Evolutionary conservation across 2,113 vertebrate species (phyloP).

Genomic region (Apistogramma diplotaenia): DNA sequence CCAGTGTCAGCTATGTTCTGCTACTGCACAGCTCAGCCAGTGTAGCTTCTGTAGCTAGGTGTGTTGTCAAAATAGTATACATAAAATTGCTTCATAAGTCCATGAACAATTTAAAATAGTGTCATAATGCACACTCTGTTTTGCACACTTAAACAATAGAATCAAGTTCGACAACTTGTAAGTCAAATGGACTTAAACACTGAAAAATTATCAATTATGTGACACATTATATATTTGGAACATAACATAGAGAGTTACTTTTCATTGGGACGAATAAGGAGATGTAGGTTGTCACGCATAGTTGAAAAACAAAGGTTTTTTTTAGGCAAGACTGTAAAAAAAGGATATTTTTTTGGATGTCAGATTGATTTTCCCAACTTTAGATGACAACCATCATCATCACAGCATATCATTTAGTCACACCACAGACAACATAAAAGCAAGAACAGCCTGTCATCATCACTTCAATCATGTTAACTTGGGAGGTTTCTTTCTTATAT

Average conservation of each 20-base stretch:
- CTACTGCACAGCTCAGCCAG: neutral
- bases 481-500: neutral
- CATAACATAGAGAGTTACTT: neutral
- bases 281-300: conserved; percentile 1
- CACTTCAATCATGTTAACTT: neutral
- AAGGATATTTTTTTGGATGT: conserved; percentile 1
- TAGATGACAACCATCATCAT: conserved; percentile 26
- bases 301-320: neutral
- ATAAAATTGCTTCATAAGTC: neutral
- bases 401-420: conserved; percentile 29
- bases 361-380: neutral
- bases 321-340: neutral
- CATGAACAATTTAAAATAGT: too few relatives aligned
- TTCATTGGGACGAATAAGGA: neutral
- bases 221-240: neutral
- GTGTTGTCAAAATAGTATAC: neutral
- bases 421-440: conserved; percentile 17
- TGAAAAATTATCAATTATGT: neutral
- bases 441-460: conserved; percentile 28
- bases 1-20: neutral
- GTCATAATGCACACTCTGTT: too few relatives aligned
- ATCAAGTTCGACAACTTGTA: neutral
- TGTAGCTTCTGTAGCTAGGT: neutral
- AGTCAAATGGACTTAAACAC: neutral
- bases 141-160: neutral